Evolutionary conservation across 2,113 vertebrate genomes (phyloP).

Genomic region (Sinosuthora webbiana): DNA sequence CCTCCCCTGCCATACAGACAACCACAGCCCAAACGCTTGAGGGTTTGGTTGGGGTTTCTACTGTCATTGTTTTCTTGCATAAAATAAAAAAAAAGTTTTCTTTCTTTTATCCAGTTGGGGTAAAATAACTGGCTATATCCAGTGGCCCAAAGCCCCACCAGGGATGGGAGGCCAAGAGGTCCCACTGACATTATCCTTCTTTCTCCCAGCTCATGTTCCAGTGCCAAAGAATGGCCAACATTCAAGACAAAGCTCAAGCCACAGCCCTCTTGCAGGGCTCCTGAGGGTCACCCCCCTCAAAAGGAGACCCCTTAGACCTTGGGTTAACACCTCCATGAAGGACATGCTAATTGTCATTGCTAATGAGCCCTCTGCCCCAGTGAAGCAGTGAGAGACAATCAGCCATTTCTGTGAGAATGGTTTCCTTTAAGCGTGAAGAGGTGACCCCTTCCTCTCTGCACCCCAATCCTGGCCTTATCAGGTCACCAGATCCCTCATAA

Average conservation of each 20-base stretch:
- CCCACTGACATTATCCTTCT: background rate
- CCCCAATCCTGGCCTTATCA: accelerated
- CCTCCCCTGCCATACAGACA: background rate
- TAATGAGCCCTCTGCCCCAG: background rate
- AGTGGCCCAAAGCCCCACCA: background rate
- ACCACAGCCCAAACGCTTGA: background rate
- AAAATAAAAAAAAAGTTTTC: background rate
- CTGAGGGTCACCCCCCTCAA: background rate
- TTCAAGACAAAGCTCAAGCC: background rate
- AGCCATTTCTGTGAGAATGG: accelerated
- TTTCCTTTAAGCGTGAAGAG: background rate
- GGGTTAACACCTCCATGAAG: background rate
- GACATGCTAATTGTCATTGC: background rate
- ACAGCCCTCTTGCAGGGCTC: background rate
- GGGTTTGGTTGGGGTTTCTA: background rate
- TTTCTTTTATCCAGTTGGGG: background rate
- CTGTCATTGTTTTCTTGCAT: background rate
- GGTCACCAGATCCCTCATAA: background rate
- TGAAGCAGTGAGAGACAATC: background rate
- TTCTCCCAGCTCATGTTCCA: background rate
- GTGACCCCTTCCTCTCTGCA: background rate
- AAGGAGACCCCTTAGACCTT: background rate
- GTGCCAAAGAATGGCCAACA: accelerated
- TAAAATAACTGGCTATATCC: background rate
- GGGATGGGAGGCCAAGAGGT: background rate